Conservation (phyloP, 2,888 invertebrate genomes). For the Gymnoscelis rufifasciata region DNA sequence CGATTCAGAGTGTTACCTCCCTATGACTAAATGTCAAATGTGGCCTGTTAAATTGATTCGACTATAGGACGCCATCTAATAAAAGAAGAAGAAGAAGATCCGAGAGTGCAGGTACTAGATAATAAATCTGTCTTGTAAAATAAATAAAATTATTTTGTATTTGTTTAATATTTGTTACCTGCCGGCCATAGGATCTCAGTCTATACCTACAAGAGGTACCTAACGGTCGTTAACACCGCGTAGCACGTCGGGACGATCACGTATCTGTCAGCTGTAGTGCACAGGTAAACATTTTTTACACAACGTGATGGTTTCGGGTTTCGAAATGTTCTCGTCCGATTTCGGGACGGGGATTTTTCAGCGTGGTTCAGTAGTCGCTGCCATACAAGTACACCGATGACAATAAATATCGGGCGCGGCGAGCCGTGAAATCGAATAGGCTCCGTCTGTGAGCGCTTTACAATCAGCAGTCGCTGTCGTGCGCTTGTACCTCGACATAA, state of each 20-base stretch:
- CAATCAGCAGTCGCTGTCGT: conserved; percentile 76
- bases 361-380: conserved; percentile 75
- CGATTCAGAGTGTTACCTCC: too few relatives aligned
- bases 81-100: too few relatives aligned
- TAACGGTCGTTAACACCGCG: conserved; percentile 54
- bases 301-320: conserved; percentile 48
- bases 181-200: too few relatives aligned
- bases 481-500: too few relatives aligned
- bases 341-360: conserved; percentile 73
- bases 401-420: conserved; percentile 77
- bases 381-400: conserved; percentile 78
- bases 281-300: conserved; percentile 43
- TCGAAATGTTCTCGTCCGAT: conserved; percentile 69
- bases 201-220: conserved; percentile 54
- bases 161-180: too few relatives aligned
- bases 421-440: conserved; percentile 80
- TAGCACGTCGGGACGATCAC: conserved; percentile 27
- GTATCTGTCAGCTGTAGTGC: conserved; percentile 45
- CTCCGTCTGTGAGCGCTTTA: conserved; percentile 78
- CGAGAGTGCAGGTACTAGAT: too few relatives aligned
- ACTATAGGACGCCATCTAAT: too few relatives aligned
- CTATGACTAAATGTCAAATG: too few relatives aligned
- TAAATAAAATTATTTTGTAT: too few relatives aligned
- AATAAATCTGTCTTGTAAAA: too few relatives aligned
- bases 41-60: too few relatives aligned